Evolutionary conservation across 2,888 invertebrate species (phyloP).

Genomic region (Anodontia alba): DNA sequence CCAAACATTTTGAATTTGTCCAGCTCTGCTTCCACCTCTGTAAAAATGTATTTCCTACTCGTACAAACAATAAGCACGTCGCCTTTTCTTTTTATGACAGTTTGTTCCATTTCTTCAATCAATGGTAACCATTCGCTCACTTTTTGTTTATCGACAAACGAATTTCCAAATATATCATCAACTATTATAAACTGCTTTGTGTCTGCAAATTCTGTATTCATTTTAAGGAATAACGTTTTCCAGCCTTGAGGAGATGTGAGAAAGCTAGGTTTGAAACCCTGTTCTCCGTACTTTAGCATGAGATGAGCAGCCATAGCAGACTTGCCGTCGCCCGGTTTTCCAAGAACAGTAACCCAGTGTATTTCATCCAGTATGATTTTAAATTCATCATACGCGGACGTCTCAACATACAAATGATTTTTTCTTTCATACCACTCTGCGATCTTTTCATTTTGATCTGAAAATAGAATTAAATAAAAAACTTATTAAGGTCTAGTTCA

Average conservation of each 20-base stretch:
- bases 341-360: not conserved
- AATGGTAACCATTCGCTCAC: not conserved
- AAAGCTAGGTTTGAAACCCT: not conserved
- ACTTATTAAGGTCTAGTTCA: no score
- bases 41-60: not conserved
- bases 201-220: not conserved
- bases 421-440: not conserved
- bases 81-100: not conserved
- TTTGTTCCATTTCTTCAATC: not conserved
- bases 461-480: not conserved
- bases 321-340: conserved; percentile 5
- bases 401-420: not conserved
- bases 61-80: not conserved
- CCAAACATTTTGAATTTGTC: not conserved
- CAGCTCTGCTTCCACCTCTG: not conserved
- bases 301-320: not conserved
- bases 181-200: not conserved
- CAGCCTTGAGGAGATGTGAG: not conserved
- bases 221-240: not conserved
- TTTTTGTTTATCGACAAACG: not conserved
- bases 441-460: not conserved
- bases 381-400: not conserved
- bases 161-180: conserved; percentile 2
- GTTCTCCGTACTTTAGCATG: not conserved
- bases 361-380: not conserved